Conservation (phyloP, 2,888 invertebrate genomes). For the Rutpela maculata region DNA sequence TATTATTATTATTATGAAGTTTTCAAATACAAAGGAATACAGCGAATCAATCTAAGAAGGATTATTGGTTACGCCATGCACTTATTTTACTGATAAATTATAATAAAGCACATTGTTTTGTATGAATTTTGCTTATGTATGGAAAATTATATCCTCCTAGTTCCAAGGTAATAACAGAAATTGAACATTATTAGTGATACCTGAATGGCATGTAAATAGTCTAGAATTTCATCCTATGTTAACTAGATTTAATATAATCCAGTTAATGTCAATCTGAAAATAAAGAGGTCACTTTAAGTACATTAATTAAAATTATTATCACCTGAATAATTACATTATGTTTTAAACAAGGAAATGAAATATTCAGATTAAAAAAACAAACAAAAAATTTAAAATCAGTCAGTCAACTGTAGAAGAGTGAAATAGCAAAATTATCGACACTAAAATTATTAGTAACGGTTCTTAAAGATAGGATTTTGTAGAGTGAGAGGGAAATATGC, state of each 20-base stretch:
- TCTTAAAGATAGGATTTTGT: no score
- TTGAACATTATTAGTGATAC: slow-evolving; percentile 11
- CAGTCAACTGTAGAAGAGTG: no score
- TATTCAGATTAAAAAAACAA: no score
- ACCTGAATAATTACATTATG: neutral
- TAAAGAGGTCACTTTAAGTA: slow-evolving; percentile 21
- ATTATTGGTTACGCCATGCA: no score
- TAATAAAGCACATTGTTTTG: neutral
- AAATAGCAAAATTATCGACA: no score
- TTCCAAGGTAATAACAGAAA: slow-evolving; percentile 24
- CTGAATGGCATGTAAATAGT: slow-evolving; percentile 26
- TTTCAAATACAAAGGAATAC: no score
- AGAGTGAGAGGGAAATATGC: no score
- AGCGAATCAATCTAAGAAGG: no score
- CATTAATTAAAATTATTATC: neutral
- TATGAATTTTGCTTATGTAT: neutral
- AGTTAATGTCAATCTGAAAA: slow-evolving; percentile 25
- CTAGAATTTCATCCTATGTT: slow-evolving; percentile 25
- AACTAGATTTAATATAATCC: slow-evolving; percentile 22
- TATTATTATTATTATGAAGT: no score
- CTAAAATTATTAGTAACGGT: no score
- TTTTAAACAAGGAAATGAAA: no score
- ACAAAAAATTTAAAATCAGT: no score
- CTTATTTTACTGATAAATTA: neutral
- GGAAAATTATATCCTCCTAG: neutral